Conservation (phyloP, 1,140 invertebrate genomes). For the Ericerus pela region DNA sequence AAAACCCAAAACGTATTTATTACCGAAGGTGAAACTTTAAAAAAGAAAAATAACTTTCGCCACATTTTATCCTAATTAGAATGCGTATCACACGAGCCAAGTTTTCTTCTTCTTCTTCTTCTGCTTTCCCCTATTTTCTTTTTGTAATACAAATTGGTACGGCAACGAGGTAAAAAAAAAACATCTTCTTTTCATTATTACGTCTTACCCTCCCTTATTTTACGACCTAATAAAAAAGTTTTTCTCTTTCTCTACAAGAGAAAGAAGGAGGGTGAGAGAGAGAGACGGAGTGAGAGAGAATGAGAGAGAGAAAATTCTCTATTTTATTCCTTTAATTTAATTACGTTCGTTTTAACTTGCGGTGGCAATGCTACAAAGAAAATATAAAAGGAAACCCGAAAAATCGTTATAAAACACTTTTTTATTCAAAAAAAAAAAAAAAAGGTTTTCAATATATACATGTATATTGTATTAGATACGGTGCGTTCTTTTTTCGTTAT, state of each 20-base stretch:
- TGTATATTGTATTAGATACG: no score
- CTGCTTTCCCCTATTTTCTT: background rate
- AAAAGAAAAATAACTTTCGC: no score
- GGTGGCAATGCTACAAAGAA: background rate
- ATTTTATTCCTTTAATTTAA: background rate
- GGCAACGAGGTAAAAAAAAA: background rate
- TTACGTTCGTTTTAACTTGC: background rate
- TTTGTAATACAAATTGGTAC: background rate
- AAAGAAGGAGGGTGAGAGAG: no score
- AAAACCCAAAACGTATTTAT: no score
- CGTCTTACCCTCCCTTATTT: background rate
- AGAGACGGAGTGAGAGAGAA: no score
- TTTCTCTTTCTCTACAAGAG: no score
- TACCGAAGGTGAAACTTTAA: no score
- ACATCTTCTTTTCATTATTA: background rate
- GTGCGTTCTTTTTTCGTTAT: no score
- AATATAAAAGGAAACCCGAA: background rate
- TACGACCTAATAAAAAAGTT: background rate
- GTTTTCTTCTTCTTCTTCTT: no score
- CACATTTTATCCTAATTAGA: no score
- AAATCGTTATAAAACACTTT: background rate
- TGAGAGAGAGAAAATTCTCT: background rate
- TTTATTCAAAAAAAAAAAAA: no score
- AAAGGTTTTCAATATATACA: no score
- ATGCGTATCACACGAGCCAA: background rate